Base-by-base conservation (phyloP, 1,140 invertebrate species). In the Tetragonula clypearis region DNA sequence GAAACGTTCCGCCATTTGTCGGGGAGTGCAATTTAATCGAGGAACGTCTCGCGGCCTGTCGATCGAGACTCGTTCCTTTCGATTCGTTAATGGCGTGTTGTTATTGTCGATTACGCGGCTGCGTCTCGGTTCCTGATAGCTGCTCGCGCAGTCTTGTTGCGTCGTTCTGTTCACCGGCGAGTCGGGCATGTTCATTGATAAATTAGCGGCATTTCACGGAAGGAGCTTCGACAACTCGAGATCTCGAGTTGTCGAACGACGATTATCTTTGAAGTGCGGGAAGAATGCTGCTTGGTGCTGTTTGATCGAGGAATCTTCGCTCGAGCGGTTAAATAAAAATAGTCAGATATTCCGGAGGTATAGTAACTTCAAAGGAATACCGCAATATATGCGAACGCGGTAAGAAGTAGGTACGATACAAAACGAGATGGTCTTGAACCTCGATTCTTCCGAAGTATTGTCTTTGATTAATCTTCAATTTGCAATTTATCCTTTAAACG, bases 1-100 rank as follows among this genome's bases (percentile, higher is more conserved):
- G 74, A 88, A 90, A 87, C 71, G 74, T 71, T 86, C 78, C 35
- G 41, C 81, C 81, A 90, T 90, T 89, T 90, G 81, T 84, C 78
- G 77, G 30, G 49, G 8, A 14, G 23, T 68, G 69, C 78, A 87
- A 89, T 90, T 87, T 89, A 89, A 89, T 89, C 82, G 74, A 23
- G 30, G 86, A 58, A 80, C 73, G 78, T 65, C 68, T 53, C 68
- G 62, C 41, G 56, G 69, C 76, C 35, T 41, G 41, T 56, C 66
- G 58, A 62, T 80, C 83, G 65, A 58, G 3, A 1, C 21, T 11
- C 55, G n/a, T 58, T 79, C 69, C 15, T 89, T 76, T 86, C 88
- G 77, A 83, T 81, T 84, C 66, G 79, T 88, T 88, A 86, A 88
- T 72, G 58, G 71, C 56, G 55, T 65, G 78, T 58, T 79, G 79